A percentile compares a stretch with the other conserved stretches of the same genome.
Conservation (phyloP, 37 sponge, comb jelly and placozoan species). For the Cliona cf. orientalis region DNA sequence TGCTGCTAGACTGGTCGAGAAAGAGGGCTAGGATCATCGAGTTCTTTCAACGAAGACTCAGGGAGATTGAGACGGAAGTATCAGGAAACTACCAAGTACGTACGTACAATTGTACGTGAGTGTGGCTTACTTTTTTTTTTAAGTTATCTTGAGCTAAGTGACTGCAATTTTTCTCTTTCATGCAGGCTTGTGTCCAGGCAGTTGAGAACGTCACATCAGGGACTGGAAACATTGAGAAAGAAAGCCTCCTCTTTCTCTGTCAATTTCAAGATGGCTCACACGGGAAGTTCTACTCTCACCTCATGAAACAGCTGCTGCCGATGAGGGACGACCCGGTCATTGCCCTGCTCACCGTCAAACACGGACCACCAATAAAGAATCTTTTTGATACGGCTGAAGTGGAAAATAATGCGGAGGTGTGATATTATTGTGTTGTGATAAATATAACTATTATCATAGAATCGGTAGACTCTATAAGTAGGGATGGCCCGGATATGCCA, state of each 20-base stretch:
- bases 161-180: neutral
- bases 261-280: conserved; percentile 25
- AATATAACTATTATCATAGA: neutral
- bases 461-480: too few relatives aligned
- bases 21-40: conserved; percentile 33
- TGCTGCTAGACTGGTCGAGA: conserved; percentile 63
- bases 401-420: conserved; percentile 39
- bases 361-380: neutral
- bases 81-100: conserved; percentile 7
- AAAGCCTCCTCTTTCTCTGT: conserved; percentile 29
- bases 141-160: neutral
- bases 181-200: conserved; percentile 47
- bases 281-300: conserved; percentile 21
- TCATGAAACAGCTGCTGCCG: conserved; percentile 13
- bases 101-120: neutral
- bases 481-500: too few relatives aligned
- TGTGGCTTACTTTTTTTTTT: neutral
- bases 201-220: conserved; percentile 31
- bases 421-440: neutral
- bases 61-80: conserved; percentile 6
- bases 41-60: conserved; percentile 20
- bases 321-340: conserved; percentile 52
- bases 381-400: conserved; percentile 17
- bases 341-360: conserved; percentile 20
- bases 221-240: conserved; percentile 19